Base-by-base conservation (phyloP, 2,888 invertebrate species). In the Itoplectis maculator region DNA sequence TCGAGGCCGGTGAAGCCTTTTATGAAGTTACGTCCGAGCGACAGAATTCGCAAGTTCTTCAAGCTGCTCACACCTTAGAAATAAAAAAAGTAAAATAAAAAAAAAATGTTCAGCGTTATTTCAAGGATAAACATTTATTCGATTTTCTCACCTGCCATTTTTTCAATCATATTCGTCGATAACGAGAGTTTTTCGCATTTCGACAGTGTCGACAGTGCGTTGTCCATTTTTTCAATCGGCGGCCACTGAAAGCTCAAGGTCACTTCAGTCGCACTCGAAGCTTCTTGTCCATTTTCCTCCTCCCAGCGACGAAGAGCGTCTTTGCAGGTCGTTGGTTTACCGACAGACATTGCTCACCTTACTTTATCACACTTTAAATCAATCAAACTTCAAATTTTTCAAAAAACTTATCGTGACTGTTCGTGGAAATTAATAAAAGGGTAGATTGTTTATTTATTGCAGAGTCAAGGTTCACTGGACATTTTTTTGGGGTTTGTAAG, bases 171-270 rank as follows among this genome's bases (percentile, higher is more conserved):
- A 88, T 99, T 99, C 15, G 98, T 98, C 0, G 98, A 98, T 5
- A 99, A 92, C 81, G 97, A 97, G 9, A 99, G 92, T 93, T 97
- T 97, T 89, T 96, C 95, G 94, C 98, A 98, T 83, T 95, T 95
- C 1, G 94, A 93, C 6, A 99, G 94, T 0, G 94, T 94, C 0
- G 96, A 95, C 7, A 99, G 93, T 0, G 97, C 95, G 82, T 95
- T 96, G 90, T 99, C 99, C 97, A 99, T 98, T 93, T 98, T 98
- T 92, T 99, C 99, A 73, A 99, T 97, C 0, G 98, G 98, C 0
- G 98, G 98, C 95, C 96, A 97, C 90, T 97, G 97, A 87, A 98
- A 98, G 87, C 96, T 96, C 54, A 99, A 93, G 72, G 95, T 95
- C 2, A 99, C 96, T 86, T 97, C 97, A 0, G 93, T 95, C 0